phyloP scores from a whole-genome alignment of 2,888 invertebrate genomes.

The Cataglyphis albicans region DNA sequence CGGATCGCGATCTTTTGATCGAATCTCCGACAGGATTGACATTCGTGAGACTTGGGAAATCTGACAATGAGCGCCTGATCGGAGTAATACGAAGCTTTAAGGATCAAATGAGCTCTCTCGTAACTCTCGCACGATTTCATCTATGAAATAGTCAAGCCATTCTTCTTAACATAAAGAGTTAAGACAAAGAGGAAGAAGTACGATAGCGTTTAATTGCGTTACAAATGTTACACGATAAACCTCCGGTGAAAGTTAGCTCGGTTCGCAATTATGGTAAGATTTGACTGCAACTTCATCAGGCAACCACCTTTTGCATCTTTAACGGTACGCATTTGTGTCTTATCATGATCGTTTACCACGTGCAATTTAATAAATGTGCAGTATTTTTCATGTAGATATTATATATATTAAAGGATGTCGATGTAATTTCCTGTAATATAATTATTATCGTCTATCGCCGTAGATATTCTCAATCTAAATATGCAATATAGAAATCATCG shows the following conservation, averaged over 20 bases:
- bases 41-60: slow-evolving; percentile 59
- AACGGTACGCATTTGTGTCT: slow-evolving; percentile 32
- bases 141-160: background rate
- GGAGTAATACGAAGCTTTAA: background rate
- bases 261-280: slow-evolving; percentile 15
- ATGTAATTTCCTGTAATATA: slow-evolving; percentile 30
- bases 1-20: background rate
- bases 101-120: background rate
- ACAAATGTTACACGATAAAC: background rate
- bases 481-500: background rate
- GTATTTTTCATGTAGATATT: slow-evolving; percentile 11
- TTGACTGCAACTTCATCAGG: slow-evolving; percentile 28
- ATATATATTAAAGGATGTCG: background rate
- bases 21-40: slow-evolving; percentile 44
- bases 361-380: slow-evolving; percentile 35
- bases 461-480: background rate
- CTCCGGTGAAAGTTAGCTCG: background rate
- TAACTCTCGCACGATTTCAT: slow-evolving; percentile 25
- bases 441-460: slow-evolving; percentile 4
- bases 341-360: slow-evolving; percentile 2
- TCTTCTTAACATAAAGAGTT: background rate
- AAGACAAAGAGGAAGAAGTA: background rate
- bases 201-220: background rate
- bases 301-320: slow-evolving; percentile 18
- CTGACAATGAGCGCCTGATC: background rate